phyloP scores from a whole-genome alignment of 2,888 invertebrate genomes.

The Unio delphinus region DNA sequence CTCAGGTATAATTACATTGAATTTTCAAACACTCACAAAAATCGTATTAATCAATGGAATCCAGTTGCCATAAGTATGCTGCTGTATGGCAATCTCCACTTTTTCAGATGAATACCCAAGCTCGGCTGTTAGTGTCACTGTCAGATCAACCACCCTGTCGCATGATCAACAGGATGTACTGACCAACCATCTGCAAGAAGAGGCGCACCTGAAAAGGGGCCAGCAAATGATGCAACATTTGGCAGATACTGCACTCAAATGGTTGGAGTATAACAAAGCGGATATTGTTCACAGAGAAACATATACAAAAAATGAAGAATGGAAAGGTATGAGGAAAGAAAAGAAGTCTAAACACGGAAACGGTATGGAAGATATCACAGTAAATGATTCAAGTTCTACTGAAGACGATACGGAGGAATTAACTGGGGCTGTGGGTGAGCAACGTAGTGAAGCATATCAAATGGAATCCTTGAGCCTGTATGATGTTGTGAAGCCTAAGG shows the following conservation, averaged over 20 bases:
- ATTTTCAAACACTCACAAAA: too few relatives aligned
- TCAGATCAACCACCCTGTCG: too few relatives aligned
- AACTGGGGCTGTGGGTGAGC: conserved; percentile 6
- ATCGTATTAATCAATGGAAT: too few relatives aligned
- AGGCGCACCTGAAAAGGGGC: conserved; percentile 20
- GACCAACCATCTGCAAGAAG: conserved; percentile 24
- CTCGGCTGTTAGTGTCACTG: too few relatives aligned
- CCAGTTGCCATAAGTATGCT: too few relatives aligned
- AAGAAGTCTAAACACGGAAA: neutral
- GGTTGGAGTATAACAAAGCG: conserved; percentile 9
- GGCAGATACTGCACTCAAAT: conserved; percentile 4
- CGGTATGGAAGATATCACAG: conserved; percentile 6
- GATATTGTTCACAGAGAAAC: conserved; percentile 15
- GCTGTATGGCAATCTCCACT: too few relatives aligned
- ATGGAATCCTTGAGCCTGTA: conserved; percentile 7
- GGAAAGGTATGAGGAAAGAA: conserved; percentile 2
- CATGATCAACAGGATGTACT: conserved; percentile 18
- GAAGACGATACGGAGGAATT: conserved; percentile 25
- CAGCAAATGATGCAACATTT: conserved; percentile 17
- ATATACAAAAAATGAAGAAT: conserved; percentile 9
- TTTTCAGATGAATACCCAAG: too few relatives aligned
- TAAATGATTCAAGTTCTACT: conserved; percentile 2
- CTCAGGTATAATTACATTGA: too few relatives aligned
- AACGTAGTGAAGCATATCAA: neutral
- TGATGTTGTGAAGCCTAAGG: conserved; percentile 2